Evolutionary conservation across 2,113 vertebrate species (phyloP).

Genomic region (Alces alces): DNA sequence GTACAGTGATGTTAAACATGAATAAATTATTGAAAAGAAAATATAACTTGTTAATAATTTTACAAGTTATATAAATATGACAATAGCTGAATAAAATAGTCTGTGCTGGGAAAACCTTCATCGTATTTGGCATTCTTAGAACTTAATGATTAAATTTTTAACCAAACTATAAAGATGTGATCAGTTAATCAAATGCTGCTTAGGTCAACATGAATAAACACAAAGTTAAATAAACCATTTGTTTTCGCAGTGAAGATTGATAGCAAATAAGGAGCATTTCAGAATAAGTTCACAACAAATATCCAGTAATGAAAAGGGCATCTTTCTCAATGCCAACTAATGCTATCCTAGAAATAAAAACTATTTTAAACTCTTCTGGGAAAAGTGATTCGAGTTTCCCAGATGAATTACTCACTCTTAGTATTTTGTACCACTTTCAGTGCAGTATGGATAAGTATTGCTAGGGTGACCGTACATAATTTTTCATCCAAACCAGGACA

Average conservation of each 20-base stretch:
- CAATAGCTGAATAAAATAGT: neutral
- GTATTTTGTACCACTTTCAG: neutral
- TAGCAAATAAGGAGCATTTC: neutral
- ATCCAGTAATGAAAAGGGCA: neutral
- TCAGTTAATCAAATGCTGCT: neutral
- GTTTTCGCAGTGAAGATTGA: neutral
- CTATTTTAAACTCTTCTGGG: neutral
- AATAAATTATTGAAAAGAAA: neutral
- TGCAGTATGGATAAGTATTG: neutral
- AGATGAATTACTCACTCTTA: neutral
- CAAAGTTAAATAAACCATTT: neutral
- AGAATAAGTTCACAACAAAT: neutral
- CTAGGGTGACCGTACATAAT: neutral
- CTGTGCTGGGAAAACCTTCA: neutral
- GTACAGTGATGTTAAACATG: neutral
- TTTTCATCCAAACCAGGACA: neutral
- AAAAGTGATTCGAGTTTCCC: neutral
- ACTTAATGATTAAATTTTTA: neutral
- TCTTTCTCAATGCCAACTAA: neutral
- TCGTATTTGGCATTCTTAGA: neutral
- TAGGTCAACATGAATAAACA: neutral
- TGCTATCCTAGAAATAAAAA: neutral
- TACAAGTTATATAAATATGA: neutral
- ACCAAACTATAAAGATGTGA: neutral
- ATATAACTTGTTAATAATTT: neutral